Evolutionary conservation across 2,113 vertebrate species (phyloP), one percentile per base, ranked within the genome.

Genomic region (Anolis carolinensis): DNA sequence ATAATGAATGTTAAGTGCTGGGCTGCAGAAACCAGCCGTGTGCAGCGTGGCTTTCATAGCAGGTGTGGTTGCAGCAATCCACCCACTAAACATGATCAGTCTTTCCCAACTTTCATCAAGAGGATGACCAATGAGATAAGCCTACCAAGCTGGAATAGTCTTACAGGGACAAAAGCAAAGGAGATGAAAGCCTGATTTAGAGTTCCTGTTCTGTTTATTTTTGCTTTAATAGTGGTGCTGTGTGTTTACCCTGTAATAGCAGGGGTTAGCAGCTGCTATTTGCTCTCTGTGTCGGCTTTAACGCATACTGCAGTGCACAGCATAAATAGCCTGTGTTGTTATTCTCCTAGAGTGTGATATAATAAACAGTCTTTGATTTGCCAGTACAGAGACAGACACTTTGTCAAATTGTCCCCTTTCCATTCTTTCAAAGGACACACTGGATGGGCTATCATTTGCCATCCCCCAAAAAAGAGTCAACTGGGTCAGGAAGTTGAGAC

Each of bases 191-290:
- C 55, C 65, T 23, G 55, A 36, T 79, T n/a, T 21, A 0, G 7
- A 30, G 2, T 80, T 72, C 81, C 2, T 39, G 5, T 13, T 44
- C 34, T 80, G 73, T 82, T 87, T 75, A 77, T 80, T 83, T 5
- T 67, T 59, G 82, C 63, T 30, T 9, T 62, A 81, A 5, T 25
- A 77, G 62, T 6, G 2, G 76, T 68, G 76, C 68, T 0, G 18
- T 65, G 39, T 90, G 79, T 86, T 89, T 85, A 89, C 27, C 21
- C n/a, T 86, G 79, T 0, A 18, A 52, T 30, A 30, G 59, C 55
- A 68, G 88, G 11, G 36, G 39, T 39, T 88, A 63, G 48, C 52
- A 77, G 90, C 70, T 87, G 89, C 30, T 63, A 7, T 89, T 93
- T 88, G 71, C 87, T 86, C 88, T 65, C 48, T 4, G 0, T 34